Conservation (phyloP, 1,140 invertebrate species). For the Aricia agestis region DNA sequence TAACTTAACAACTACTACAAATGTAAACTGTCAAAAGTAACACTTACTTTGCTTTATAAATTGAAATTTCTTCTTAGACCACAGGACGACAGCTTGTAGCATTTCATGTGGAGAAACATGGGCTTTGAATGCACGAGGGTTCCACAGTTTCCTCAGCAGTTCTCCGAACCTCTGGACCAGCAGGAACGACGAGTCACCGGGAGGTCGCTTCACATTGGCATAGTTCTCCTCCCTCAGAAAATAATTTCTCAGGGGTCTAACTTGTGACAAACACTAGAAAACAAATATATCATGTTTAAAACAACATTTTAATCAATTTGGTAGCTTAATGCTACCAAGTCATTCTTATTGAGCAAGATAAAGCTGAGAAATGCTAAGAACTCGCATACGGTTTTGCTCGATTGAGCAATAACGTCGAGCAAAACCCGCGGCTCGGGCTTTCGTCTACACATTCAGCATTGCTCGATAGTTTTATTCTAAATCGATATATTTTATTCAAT, state of each 20-base stretch:
- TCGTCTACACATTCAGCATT: too few species aligned
- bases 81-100: conserved; percentile 98
- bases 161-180: conserved; percentile 98
- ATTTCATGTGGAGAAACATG: conserved; percentile 99
- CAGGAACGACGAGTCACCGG: conserved; percentile 94
- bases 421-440: too few species aligned
- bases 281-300: neutral
- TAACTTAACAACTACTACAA: too few species aligned
- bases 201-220: conserved; percentile 89
- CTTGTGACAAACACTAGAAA: conserved; percentile 92
- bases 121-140: conserved; percentile 98
- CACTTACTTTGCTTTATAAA: conserved; percentile 95
- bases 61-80: conserved; percentile 98
- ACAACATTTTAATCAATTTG: neutral
- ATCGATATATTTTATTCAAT: too few species aligned
- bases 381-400: too few species aligned
- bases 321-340: too few species aligned
- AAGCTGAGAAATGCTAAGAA: too few species aligned
- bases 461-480: too few species aligned
- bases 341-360: too few species aligned
- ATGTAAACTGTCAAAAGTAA: too few species aligned
- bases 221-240: conserved; percentile 97
- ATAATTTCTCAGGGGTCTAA: conserved; percentile 94
- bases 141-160: conserved; percentile 98
- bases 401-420: too few species aligned